These are phyloP conservation scores for Magallana angulata DNA, from an alignment of 1,140 invertebrate genomes.

Conservation along the genomic window DNA sequence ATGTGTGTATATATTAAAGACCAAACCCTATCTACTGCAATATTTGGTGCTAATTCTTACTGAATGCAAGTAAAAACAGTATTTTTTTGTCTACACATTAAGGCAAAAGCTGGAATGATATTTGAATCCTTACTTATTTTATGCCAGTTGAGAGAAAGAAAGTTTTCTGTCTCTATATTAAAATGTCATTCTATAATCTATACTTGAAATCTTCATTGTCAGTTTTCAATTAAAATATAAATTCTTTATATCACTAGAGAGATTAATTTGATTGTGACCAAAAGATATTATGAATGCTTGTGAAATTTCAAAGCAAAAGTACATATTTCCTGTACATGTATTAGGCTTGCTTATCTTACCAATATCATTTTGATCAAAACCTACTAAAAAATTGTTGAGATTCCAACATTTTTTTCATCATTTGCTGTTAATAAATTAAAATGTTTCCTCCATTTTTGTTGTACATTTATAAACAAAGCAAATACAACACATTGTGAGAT, in stretches of 20 bases:
- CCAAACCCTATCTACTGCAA: neutral
- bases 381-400: neutral
- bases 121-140: too few relatives aligned
- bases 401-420: neutral
- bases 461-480: too few relatives aligned
- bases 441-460: too few relatives aligned
- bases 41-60: neutral
- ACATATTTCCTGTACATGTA: neutral
- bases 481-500: too few relatives aligned
- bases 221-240: too few relatives aligned
- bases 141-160: too few relatives aligned
- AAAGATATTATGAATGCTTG: neutral
- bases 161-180: too few relatives aligned
- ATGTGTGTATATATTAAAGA: too few relatives aligned
- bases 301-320: neutral
- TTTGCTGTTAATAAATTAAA: too few relatives aligned
- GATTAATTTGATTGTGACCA: neutral
- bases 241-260: neutral
- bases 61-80: neutral
- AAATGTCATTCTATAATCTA: too few relatives aligned
- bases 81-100: neutral
- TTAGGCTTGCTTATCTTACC: neutral
- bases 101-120: too few relatives aligned
- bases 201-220: too few relatives aligned
- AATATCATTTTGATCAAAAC: constrained; percentile 13